Conservation (phyloP, 2,113 vertebrate genomes). For the Galeopterus variegatus region DNA sequence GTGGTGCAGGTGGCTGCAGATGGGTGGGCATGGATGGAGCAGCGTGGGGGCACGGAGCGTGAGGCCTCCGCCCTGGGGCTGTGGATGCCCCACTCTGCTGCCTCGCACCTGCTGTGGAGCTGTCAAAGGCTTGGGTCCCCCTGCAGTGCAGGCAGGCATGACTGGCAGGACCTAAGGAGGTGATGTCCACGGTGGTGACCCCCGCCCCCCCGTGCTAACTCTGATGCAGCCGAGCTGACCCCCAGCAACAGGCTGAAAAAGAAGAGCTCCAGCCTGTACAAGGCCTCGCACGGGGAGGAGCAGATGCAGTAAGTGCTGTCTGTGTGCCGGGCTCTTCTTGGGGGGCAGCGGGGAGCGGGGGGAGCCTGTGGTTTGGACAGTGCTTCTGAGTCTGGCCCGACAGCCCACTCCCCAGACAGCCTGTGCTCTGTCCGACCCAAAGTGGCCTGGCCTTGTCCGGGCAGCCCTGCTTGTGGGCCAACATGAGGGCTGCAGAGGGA, state of each 20-base stretch:
- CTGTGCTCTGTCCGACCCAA: rapidly evolving
- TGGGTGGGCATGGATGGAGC: rapidly evolving
- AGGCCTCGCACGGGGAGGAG: rapidly evolving
- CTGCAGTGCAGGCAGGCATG: rapidly evolving
- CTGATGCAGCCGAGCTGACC: constrained; percentile 56
- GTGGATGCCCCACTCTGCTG: not conserved
- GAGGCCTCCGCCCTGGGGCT: not conserved
- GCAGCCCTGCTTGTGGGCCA: not conserved
- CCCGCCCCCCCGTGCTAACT: not conserved
- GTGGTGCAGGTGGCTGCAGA: not conserved
- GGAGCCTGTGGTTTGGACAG: not conserved
- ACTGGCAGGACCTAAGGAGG: rapidly evolving
- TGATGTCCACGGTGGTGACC: not conserved
- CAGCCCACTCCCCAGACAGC: rapidly evolving
- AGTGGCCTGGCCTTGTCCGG: too few relatives aligned
- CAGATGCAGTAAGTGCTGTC: constrained; percentile 46
- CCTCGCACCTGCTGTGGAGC: rapidly evolving
- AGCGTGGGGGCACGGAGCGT: rapidly evolving
- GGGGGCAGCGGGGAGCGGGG: too few relatives aligned
- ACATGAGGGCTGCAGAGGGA: not conserved
- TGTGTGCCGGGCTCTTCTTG: rapidly evolving
- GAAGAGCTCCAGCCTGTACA: rapidly evolving
- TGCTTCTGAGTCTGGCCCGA: rapidly evolving
- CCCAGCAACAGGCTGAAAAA: constrained; percentile 55
- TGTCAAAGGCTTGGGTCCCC: rapidly evolving